Base-by-base conservation (phyloP, 2,888 invertebrate species). In the Meta bourneti region DNA sequence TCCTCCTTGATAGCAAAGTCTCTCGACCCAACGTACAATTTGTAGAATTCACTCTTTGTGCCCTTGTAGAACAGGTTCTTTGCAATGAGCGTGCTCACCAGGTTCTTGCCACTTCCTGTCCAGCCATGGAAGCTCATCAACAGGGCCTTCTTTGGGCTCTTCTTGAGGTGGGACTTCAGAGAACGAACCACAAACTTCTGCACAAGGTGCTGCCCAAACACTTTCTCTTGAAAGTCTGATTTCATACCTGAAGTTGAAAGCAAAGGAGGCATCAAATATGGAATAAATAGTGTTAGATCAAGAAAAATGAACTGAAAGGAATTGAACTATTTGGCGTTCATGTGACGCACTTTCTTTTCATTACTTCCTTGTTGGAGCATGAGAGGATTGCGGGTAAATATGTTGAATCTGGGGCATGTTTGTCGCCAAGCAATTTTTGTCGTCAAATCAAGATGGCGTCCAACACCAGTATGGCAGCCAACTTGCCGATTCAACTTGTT, bases 41-140 rank as follows among this genome's bases (percentile, higher is more conserved):
- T 97, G 6, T 98, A 97, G 96, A 96, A 98, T 93, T 96, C 95
- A 94, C 98, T 99, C 86, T 94, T 94, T 94, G 96, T 95, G 0
- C 98, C 98, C 51, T 96, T 95, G 91, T 94, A 94, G 94, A 96
- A 98, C 19, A 98, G 94, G 93, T 96, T 96, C 84, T 97, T 96
- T 0, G 97, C 97, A 93, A 98, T 97, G 95, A 98, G 96, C 92
- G 96, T 96, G 0, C 97, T 95, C 16, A 98, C 97, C 95, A 96
- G 98, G 94, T 98, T 99, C 95, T 99, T 99, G 0, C 99, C 99
- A 69, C 97, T 97, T 16, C 99, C 99, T 0, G 98, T 97, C 95
- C 97, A 97, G 0, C 99, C 99, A 95, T 99, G 99, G 94, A 99
- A 97, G 94, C 98, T 98, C 94, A 99, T 96, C 0, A 97, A 98